These are phyloP conservation scores for Athalia rosae DNA, from an alignment of 2,888 invertebrate genomes.

Conservation along the genomic window DNA sequence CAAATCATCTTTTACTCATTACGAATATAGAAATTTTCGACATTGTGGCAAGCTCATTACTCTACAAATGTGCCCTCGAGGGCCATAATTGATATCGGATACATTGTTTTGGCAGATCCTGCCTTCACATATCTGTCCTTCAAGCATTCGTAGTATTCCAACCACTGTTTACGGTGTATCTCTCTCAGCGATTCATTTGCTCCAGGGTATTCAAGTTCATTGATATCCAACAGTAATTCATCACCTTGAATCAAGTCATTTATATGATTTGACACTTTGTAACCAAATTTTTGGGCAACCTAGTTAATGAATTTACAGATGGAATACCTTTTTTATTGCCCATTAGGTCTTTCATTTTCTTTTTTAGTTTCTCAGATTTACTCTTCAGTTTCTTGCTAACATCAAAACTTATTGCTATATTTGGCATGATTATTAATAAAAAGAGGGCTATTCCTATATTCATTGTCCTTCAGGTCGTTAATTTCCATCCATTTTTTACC, in stretches of 20 bases:
- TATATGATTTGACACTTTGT: not conserved
- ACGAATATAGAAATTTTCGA: not conserved
- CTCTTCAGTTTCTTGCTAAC: constrained; percentile 35
- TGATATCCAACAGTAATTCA: constrained; percentile 56
- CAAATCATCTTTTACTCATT: not conserved
- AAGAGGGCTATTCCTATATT: not conserved
- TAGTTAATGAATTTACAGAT: not conserved
- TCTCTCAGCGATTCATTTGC: constrained; percentile 69
- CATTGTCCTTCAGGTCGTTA: not conserved
- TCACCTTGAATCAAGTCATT: constrained; percentile 46
- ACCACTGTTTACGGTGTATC: constrained; percentile 74
- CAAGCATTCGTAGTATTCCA: constrained; percentile 76
- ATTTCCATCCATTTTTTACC: not conserved
- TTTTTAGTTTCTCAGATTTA: constrained; percentile 47
- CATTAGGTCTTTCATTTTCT: constrained; percentile 49
- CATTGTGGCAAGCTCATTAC: constrained; percentile 64
- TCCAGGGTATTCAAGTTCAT: constrained; percentile 74
- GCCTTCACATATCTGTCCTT: constrained; percentile 66
- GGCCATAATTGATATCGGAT: constrained; percentile 69
- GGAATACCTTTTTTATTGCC: constrained; percentile 48
- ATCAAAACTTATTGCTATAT: constrained; percentile 17
- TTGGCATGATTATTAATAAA: constrained; percentile 12
- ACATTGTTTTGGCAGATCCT: constrained; percentile 67
- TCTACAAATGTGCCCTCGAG: constrained; percentile 75
- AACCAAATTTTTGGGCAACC: not conserved